Percentiles rank a stretch among this genome's conserved stretches.
Conservation (phyloP, 2,888 invertebrate species). For the Eupithecia inturbata region DNA sequence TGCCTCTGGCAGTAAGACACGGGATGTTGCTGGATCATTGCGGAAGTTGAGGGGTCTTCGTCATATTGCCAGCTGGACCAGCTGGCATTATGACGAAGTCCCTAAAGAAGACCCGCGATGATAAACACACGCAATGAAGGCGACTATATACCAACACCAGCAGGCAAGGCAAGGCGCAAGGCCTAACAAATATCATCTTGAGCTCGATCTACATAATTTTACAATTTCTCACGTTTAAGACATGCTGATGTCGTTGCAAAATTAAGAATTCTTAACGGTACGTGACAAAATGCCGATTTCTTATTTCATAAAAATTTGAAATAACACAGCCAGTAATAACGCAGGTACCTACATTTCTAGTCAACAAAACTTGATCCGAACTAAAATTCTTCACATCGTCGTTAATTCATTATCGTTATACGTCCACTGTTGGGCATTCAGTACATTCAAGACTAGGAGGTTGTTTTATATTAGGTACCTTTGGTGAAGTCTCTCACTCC, state of each 20-base stretch:
- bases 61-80: too few species aligned
- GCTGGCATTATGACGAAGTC: too few species aligned
- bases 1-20: too few species aligned
- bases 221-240: neutral
- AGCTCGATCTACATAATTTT: neutral
- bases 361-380: neutral
- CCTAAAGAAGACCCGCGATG: too few species aligned
- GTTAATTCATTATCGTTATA: neutral
- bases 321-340: conserved; percentile 4
- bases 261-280: neutral
- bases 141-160: too few species aligned
- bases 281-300: conserved; percentile 7
- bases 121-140: too few species aligned
- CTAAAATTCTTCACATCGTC: neutral
- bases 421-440: neutral
- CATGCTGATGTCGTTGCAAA: neutral
- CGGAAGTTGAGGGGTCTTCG: too few species aligned
- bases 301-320: neutral
- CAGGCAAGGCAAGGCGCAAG: too few species aligned
- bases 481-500: neutral
- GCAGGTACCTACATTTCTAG: neutral
- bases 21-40: too few species aligned
- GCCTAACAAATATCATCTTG: too few species aligned
- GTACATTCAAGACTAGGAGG: too few species aligned
- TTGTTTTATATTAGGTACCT: too few species aligned